These are phyloP conservation scores for Misgurnus anguillicaudatus DNA, from an alignment of 2,113 vertebrate genomes.

Conservation along the genomic window DNA sequence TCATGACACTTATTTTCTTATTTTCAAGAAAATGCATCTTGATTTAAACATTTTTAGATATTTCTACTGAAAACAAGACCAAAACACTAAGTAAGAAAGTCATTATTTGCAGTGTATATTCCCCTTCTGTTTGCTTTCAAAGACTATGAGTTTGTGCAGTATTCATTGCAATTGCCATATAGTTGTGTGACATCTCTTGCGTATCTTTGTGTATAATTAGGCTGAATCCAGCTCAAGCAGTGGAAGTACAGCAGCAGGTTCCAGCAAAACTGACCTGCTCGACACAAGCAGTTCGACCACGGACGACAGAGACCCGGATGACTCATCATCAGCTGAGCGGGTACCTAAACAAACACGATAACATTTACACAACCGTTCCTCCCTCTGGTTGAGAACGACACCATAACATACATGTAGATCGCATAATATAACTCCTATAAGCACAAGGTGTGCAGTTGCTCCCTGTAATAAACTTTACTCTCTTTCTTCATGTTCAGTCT, in stretches of 20 bases:
- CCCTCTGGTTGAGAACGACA: not conserved
- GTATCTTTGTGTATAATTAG: slow-evolving; percentile 56
- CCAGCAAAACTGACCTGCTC: slow-evolving; percentile 24
- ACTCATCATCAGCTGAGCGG: slow-evolving; percentile 57
- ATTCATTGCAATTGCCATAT: no score
- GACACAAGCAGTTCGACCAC: slow-evolving; percentile 42
- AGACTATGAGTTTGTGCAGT: no score
- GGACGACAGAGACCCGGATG: slow-evolving; percentile 42
- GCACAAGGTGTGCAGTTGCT: no score
- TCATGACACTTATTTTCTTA: no score
- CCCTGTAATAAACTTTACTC: not conserved
- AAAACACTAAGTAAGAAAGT: no score
- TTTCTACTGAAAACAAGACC: no score
- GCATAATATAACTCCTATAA: no score
- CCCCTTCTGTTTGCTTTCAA: no score
- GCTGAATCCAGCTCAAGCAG: slow-evolving; percentile 67
- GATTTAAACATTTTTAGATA: no score
- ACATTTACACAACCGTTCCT: not conserved
- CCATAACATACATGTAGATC: no score
- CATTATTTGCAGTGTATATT: no score
- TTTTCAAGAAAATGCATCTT: no score
- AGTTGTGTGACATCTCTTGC: not conserved
- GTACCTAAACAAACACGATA: slow-evolving; percentile 50
- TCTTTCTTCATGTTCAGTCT: slow-evolving; percentile 59
- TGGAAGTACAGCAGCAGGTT: slow-evolving; percentile 48